Evolutionary conservation across 2,113 vertebrate genomes (phyloP).

Genomic region (Misgurnus mizolepis): DNA sequence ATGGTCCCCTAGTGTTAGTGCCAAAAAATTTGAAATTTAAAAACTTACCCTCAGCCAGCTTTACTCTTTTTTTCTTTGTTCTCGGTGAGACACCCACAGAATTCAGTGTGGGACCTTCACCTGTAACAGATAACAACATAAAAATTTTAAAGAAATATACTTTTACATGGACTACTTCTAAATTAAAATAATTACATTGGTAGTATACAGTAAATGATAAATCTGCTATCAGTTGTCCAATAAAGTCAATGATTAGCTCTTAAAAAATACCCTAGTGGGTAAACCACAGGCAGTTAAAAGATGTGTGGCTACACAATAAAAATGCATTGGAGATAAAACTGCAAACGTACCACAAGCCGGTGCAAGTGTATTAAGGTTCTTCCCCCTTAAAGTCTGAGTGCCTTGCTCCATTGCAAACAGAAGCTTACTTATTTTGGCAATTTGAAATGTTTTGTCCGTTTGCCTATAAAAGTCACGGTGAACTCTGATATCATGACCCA

Average conservation of each 20-base stretch:
- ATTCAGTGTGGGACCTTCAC: background rate
- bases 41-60: background rate
- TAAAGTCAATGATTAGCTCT: background rate
- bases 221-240: background rate
- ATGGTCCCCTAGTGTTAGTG: background rate
- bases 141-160: background rate
- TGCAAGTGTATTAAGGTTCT: background rate
- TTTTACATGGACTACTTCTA: background rate
- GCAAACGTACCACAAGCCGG: background rate
- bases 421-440: conserved; percentile 8
- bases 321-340: background rate
- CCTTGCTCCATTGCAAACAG: conserved; percentile 15
- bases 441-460: conserved; percentile 31
- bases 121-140: background rate
- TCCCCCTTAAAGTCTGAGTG: background rate
- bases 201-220: background rate
- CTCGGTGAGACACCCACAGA: background rate
- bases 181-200: background rate
- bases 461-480: conserved; percentile 18
- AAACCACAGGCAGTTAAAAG: background rate
- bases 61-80: background rate
- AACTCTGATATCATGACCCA: conserved; percentile 9
- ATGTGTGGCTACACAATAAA: background rate
- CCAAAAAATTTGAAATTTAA: no score
- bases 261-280: no score